Conservation (phyloP, 2,888 invertebrate genomes). For the Dorcus parallelipipedus region DNA sequence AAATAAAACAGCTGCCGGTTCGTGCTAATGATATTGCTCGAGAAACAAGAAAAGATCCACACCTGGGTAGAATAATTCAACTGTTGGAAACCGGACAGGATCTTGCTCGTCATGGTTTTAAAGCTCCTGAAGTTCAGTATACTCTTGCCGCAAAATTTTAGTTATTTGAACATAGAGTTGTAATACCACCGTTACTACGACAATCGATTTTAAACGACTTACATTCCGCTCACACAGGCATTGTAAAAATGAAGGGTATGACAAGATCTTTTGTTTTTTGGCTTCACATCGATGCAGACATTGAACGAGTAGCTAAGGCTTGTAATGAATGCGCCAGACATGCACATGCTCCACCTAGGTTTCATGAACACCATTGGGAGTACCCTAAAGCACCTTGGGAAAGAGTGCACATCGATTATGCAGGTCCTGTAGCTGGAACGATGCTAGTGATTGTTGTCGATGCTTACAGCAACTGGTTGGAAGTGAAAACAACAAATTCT, state of each 20-base stretch:
- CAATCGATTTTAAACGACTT: not conserved
- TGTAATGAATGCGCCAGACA: conserved; percentile 23
- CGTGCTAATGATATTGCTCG: not conserved
- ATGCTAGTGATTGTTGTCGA: conserved; percentile 1
- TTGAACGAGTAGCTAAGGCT: conserved; percentile 23
- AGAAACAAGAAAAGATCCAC: too few species aligned
- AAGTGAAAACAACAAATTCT: not conserved
- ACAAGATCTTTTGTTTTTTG: conserved; percentile 22
- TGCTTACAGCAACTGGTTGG: not conserved
- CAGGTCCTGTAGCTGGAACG: conserved; percentile 26
- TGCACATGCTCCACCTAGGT: conserved; percentile 20
- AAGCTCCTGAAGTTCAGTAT: not conserved
- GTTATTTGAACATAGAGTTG: too few species aligned
- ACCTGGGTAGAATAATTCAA: too few species aligned
- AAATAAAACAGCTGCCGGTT: not conserved
- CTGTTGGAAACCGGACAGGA: not conserved
- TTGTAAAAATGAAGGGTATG: conserved; percentile 30
- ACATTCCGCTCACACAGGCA: conserved; percentile 31
- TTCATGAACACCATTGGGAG: conserved; percentile 27
- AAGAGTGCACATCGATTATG: conserved; percentile 35
- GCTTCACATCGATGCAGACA: conserved; percentile 30
- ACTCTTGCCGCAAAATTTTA: not conserved
- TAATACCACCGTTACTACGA: too few species aligned
- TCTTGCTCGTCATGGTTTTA: not conserved
- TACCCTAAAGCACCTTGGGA: conserved; percentile 26